Base-by-base conservation (phyloP, 2,888 invertebrate genomes). In the Nemotelus nigrinus region DNA sequence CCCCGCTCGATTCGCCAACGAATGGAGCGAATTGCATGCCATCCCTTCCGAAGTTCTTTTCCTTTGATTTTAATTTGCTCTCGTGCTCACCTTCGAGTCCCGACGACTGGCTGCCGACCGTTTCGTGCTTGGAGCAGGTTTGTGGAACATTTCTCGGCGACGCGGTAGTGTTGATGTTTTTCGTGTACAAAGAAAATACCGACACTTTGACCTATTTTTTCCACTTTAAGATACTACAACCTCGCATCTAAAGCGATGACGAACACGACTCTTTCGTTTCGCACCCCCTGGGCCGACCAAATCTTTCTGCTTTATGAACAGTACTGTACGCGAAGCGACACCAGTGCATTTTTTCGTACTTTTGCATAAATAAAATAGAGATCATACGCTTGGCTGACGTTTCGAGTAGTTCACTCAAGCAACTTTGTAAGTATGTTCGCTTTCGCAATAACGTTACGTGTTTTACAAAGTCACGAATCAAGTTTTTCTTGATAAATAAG, bases 201-300 rank as follows among this genome's bases (percentile, higher is more conserved):
- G 79, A 79, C 76, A 78, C 76, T 78, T 77, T 79, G 79, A 79
- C 79, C 79, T 75, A 79, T 79, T 79, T 77, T 79, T 75, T 75
- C 76, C 39, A 55, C 64, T 76, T 76, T 65, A 76, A 76, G 65
- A 76, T 67, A 44, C 55, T 39, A 55, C 53, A 48, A 25, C 67
- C 67, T 58, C 58, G 44, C 65, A 57, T 44, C 67, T 25, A 53
- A 53, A 41, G 57, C 47, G 70, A 70, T 70, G 70, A 70, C 53
- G 70, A 70, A 55, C 25, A 45, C 39, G 7, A 47, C 65, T 47
- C 65, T 8, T 47, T 47, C n/a, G 10, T 47, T 65, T 45, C 47
- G 47, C 45, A n/a, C n/a, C 63, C 63, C 63, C 63, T 63, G 63
- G 41, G 39, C 63, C 63, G 63, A 39, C 63, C 43, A 43, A 41